Conservation (phyloP, 2,888 invertebrate species). For the Luffia ferchaultella region DNA sequence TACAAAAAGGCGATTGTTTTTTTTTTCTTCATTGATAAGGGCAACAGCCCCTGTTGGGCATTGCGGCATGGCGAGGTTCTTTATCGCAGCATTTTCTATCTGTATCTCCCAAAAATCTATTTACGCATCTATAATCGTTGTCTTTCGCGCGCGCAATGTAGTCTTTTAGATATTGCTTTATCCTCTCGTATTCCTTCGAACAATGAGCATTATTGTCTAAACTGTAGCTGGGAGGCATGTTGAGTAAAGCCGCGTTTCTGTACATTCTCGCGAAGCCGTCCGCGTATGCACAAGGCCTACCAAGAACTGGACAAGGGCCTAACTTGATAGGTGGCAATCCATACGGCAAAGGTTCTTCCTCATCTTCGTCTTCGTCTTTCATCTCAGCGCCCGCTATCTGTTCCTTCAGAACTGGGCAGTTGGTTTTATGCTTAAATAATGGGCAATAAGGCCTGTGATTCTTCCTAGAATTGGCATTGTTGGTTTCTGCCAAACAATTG, state of each 20-base stretch:
- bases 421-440: conserved; percentile 39
- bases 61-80: conserved; percentile 35
- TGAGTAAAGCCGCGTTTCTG: conserved; percentile 34
- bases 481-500: conserved; percentile 35
- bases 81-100: conserved; percentile 54
- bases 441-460: conserved; percentile 47
- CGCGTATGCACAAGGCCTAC: conserved; percentile 47
- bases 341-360: conserved; percentile 42
- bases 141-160: conserved; percentile 46
- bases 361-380: conserved; percentile 43
- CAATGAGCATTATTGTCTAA: conserved; percentile 55
- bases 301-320: conserved; percentile 54
- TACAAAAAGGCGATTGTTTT: no score
- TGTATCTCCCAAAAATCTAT: conserved; percentile 45
- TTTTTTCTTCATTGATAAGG: no score
- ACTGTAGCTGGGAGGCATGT: conserved; percentile 40
- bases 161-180: conserved; percentile 47
- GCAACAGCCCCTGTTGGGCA: conserved; percentile 46
- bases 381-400: conserved; percentile 34
- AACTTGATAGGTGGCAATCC: conserved; percentile 50
- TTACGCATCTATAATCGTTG: conserved; percentile 44
- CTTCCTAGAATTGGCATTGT: conserved; percentile 34
- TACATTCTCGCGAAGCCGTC: conserved; percentile 58
- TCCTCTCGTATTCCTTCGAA: conserved; percentile 52
- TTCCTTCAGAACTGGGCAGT: conserved; percentile 42